Evolutionary conservation across 2,888 invertebrate genomes (phyloP), one percentile per base, ranked within the genome.

Genomic region (Eupeodes luniger): DNA sequence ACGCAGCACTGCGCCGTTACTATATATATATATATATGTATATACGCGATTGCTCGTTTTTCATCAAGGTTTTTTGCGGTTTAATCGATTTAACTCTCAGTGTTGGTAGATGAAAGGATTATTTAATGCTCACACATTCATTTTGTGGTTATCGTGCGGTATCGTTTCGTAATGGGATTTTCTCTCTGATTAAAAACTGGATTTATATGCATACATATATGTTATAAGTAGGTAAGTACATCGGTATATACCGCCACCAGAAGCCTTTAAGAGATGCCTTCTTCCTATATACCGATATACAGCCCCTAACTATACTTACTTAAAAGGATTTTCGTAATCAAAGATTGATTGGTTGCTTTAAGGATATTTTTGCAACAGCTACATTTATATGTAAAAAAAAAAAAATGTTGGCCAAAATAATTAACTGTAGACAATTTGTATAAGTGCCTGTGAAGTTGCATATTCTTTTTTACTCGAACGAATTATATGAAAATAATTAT

Each of bases 121-220:
- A 72, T 72, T 72, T 72, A 72, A 72, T 72, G 72, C 59, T 72
- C 47, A 49, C 47, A 59, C 72, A 72, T 72, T 72, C 10, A 59
- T 70, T 70, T 70, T 70, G 55, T 70, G 49, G 55, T 16, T 55
- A 44, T 70, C 19, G 16, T 12, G 55, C 9, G 36, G 36, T 55
- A 70, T n/a, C 70, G 55, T 44, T 55, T 70, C 12, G 55, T 70
- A 55, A 55, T 70, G 40, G 55, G 70, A 40, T 44, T 53, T 70
- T 55, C 27, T 16, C 10, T 47, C 14, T 55, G 70, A 70, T 70
- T 70, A 40, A 16, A 70, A 69, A 49, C 14, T 9, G n/a, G 36
- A 36, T 59, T 34, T 36, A 19, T 64, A 40, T 40, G 10, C 10
- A 27, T 40, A n/a, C 10, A 27, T 40, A 62, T 7, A n/a, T 27